Base-by-base conservation (phyloP, 2,113 vertebrate genomes). In the Diglossa brunneiventris region DNA sequence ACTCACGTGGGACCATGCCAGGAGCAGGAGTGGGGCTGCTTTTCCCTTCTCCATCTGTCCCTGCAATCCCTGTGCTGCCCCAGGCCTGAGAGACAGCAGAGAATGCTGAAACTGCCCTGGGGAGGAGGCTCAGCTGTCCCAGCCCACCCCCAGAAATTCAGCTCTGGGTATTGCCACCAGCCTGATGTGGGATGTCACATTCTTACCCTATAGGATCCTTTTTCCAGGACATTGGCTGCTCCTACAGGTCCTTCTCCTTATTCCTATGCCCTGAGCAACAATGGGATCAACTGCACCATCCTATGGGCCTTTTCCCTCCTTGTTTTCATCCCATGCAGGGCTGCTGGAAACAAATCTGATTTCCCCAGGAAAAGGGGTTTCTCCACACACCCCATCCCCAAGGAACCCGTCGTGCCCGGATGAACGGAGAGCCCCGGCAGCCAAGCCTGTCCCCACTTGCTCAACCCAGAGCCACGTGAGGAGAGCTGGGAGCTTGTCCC, bases 401-500 rank as follows among this genome's bases (percentile, higher is more conserved):
- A 66, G 75, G 42, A 63, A 22, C 41, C 33, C 4, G 0, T 23
- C 0, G 0, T 62, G 37, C 50, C 20, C 31, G 47, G 70, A 53
- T 7, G 5, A 42, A 11, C 0, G 7, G 35, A 69, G 75, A 42
- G 41, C 82, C 52, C 87, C 0, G 2, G 7, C 2, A 92, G 72
- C 68, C 0, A 3, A 77, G 39, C 90, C 20, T 96, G 95, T 94
- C 92, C 79, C 72, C 64, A 18, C 90, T 89, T 88, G 92, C 80
- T 47, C 79, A 67, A 67, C 27, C 22, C 17, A 3, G 72, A 87
- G 78, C 93, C 87, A 46, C 42, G 62, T 88, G 78, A 90, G 92
- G 75, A 79, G 83, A 69, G 52, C 50, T 83, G 85, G 88, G 90
- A 88, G 68, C 76, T 9, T 81, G 90, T 94, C 94, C 83, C 93